Evolutionary conservation across 2,113 vertebrate species (phyloP).

Genomic region (Mixornis gularis): DNA sequence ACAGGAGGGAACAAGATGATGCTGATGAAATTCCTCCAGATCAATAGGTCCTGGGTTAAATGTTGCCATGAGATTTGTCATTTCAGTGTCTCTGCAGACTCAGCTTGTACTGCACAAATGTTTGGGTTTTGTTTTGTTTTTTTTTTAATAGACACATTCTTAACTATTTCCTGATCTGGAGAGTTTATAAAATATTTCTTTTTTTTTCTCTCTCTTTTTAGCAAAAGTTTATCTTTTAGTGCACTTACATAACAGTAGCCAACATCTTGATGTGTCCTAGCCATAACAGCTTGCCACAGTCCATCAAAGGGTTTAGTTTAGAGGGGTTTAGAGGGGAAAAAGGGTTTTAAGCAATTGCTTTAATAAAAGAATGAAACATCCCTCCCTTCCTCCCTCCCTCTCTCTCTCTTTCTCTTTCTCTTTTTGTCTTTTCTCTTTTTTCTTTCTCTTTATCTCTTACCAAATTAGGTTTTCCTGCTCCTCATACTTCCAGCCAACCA

Average conservation of each 20-base stretch:
- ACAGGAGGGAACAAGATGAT: background rate
- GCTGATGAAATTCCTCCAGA: background rate
- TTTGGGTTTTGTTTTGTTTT: background rate
- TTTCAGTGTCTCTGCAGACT: background rate
- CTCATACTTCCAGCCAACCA: background rate
- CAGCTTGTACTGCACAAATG: background rate
- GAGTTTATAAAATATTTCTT: background rate
- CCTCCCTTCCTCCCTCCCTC: background rate
- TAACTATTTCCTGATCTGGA: background rate
- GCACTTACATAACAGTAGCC: background rate
- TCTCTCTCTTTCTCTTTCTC: accelerated
- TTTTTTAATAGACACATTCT: background rate
- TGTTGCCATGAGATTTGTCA: background rate
- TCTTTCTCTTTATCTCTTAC: background rate
- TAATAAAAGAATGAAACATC: background rate
- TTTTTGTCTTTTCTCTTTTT: background rate
- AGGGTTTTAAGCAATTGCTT: background rate
- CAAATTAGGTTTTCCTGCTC: background rate
- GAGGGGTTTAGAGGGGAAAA: background rate
- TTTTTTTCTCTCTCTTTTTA: background rate
- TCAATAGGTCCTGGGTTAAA: slow-evolving; percentile 17
- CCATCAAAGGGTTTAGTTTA: background rate
- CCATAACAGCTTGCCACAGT: background rate
- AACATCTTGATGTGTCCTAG: background rate
- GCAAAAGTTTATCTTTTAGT: background rate